phyloP scores from a whole-genome alignment of 2,113 vertebrate genomes.

The Salminus brasiliensis region DNA sequence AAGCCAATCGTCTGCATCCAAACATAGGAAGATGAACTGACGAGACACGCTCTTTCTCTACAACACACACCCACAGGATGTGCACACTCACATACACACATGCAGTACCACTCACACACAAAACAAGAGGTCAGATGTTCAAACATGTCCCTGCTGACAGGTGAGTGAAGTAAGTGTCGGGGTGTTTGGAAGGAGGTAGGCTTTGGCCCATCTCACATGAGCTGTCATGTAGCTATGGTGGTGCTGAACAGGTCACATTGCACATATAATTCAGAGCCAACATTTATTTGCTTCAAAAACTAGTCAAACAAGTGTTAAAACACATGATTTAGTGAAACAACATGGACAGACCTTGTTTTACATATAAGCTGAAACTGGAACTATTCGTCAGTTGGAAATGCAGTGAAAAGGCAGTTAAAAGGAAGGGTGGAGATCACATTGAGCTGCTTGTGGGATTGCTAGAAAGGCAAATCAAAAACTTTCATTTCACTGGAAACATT shows the following conservation, averaged over 20 bases:
- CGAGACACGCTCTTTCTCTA: not conserved
- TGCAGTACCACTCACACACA: not conserved
- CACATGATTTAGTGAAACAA: too few species aligned
- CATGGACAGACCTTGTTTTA: too few species aligned
- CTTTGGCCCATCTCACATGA: not conserved
- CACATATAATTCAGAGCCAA: too few species aligned
- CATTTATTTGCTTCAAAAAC: too few species aligned
- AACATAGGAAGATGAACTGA: not conserved
- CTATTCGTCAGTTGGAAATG: too few species aligned
- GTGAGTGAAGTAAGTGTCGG: not conserved
- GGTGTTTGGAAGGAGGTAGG: not conserved
- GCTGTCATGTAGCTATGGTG: not conserved
- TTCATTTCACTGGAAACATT: too few species aligned
- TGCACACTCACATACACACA: not conserved
- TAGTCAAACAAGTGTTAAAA: too few species aligned
- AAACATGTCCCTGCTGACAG: not conserved
- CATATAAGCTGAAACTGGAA: too few species aligned
- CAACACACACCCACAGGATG: not conserved
- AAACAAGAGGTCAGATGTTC: conserved; percentile 24
- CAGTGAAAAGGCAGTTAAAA: too few species aligned
- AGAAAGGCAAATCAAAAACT: too few species aligned
- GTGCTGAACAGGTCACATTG: not conserved
- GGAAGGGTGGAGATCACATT: too few species aligned
- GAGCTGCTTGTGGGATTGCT: too few species aligned
- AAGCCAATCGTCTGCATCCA: not conserved